Evolutionary conservation across 2,113 vertebrate species (phyloP), one percentile per base, ranked within the genome.

Genomic region (Oriolus oriolus): DNA sequence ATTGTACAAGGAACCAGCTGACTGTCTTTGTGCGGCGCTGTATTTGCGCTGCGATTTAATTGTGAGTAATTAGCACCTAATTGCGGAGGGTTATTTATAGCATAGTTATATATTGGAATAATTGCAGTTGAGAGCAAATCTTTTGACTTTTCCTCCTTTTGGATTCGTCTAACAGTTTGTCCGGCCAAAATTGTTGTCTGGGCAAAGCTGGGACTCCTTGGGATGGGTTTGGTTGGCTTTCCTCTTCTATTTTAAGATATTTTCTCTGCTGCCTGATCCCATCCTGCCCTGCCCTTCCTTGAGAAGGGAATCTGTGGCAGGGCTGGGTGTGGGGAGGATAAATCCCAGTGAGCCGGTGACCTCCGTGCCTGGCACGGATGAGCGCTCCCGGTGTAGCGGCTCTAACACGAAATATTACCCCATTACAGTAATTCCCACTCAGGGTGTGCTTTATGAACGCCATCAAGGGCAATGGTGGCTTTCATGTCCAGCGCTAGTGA

Each of bases 41-140:
- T 93, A 83, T 91, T 96, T 96, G 79, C 78, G 56, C 93, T 47
- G 84, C 89, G 87, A 83, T 97, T 96, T 95, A 89, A 89, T 90
- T 68, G 92, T 78, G 87, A 97, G 95, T 97, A 95, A 98, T 98
- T 97, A 97, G 86, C 95, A 28, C 92, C 76, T 97, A 97, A 98
- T 97, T 97, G 92, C 33, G 23, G 86, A 26, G 89, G 68, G 92
- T 97, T 97, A 95, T 97, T 96, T 97, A 82, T 97, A 96, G 90
- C 95, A 56, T 50, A 37, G 90, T 92, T 84, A 71, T 82, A 59
- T 37, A 89, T 94, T 95, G 80, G 93, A 97, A 97, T 97, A 95
- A 96, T 97, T 96, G 84, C 70, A 47, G 82, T 39, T 59, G 94
- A 87, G 81, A 95, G 91, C 79, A 33, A 44, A 63, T 81, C 52